Evolutionary conservation across 2,113 vertebrate genomes (phyloP), one percentile per base, ranked within the genome.

Genomic region (Mobula hypostoma): DNA sequence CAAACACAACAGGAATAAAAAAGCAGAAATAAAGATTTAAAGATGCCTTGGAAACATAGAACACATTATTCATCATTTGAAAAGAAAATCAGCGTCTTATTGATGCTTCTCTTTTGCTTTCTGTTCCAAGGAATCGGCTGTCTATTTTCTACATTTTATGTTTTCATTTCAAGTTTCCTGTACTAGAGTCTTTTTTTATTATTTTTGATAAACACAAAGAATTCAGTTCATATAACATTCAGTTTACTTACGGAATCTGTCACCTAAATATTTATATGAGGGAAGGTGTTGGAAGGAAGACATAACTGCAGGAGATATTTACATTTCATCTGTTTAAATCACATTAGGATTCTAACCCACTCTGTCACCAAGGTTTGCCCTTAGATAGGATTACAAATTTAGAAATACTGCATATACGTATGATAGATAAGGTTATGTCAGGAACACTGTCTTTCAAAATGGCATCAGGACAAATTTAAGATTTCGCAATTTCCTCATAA

Each of bases 121-220:
- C 27, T n/a, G 21, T n/a, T 63, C 83, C 14, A n/a, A 63, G 4
- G 61, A 27, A 87, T 14, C 56, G 61, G n/a, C 32, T 79, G 77
- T 5, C n/a, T 36, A 36, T 36, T 87, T 87, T 63, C 56, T 63
- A 63, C 27, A n/a, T 1, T 36, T 79, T 19, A 61, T 90, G n/a
- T 32, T 90, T 90, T 90, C 32, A 90, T 90, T 90, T 66, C 85
- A 32, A 63, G 32, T 90, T 90, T 90, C 85, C 61, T 66, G 24
- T 8, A n/a, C 32, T n/a, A 0, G 12, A 17, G 27, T 66, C 66
- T 66, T 68, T 68, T 90, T n/a, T 90, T 90, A 32, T n/a, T 40
- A 61, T 14, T 66, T 66, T 74, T 90, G 63, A 66, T 68, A 90
- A 32, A 21, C 61, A 19, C 61, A 32, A 15, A 32, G 85, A 19